Evolutionary conservation across 2,113 vertebrate species (phyloP), one percentile per base, ranked within the genome.

Genomic region (Chlorodrepanis virens): DNA sequence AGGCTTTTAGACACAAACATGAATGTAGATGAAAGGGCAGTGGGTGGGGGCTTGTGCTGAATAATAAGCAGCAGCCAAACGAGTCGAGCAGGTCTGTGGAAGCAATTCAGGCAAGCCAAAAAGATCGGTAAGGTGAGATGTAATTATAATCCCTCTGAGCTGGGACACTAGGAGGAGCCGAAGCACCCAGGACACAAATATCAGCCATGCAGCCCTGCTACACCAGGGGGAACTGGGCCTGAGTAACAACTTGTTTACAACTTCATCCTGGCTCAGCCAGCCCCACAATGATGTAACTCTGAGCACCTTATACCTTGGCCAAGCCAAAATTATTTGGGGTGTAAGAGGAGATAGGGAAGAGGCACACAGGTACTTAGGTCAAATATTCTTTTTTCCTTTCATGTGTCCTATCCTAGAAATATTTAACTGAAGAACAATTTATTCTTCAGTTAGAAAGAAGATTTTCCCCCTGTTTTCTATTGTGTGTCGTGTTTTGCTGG

Each of bases 51-150:
- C 6, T 76, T 44, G 91, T 92, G 81, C 85, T 85, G 90, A 97
- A 87, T 95, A 90, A 97, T 93, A 91, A 97, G 27, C 67, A 95
- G 91, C 54, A 37, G 83, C 83, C 94, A 53, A 97, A 97, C 97
- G 60, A 96, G 97, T 97, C 5, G 21, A 89, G 75, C 97, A 89
- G 93, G 97, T 98, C 92, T 88, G 90, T 47, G 89, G 92, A 61
- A 95, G 93, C 89, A 91, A 91, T 82, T 79, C 70, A 87, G 87
- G 70, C 31, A 57, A 91, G 80, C 60, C 96, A 90, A 96, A 95
- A 96, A 77, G 80, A 89, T 91, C 39, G 24, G 93, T 71, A 81
- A 90, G 72, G 92, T 54, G 89, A 96, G 95, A 85, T 91, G 87
- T 96, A 97, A 98, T 97, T 95, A 96, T 64, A 63, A 85, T 94